Evolutionary conservation across 2,113 vertebrate genomes (phyloP).

Genomic region (Zosterops lateralis): DNA sequence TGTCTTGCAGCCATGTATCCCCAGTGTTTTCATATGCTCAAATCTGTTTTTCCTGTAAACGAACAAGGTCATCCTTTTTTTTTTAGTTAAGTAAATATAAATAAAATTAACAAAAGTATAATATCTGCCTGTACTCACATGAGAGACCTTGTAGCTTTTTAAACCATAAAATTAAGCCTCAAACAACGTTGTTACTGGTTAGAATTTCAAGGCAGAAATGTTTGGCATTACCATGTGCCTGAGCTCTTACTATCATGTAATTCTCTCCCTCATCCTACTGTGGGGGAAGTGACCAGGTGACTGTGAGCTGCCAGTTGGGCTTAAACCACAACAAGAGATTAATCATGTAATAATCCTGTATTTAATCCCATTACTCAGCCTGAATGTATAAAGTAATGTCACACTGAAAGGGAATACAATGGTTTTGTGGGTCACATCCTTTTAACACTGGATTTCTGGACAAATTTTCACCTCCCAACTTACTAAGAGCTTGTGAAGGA

Average conservation of each 20-base stretch:
- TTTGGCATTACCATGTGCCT: not conserved
- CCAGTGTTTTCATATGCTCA: not conserved
- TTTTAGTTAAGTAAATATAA: not conserved
- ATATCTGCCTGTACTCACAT: not conserved
- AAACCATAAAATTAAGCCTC: not conserved
- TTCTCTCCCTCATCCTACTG: not conserved
- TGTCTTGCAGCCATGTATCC: not conserved
- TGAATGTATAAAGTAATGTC: not conserved
- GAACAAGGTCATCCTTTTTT: not conserved
- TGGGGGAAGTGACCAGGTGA: too few relatives aligned
- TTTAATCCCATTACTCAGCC: not conserved
- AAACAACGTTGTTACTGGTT: not conserved
- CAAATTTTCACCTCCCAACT: not conserved
- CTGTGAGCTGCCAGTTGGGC: not conserved
- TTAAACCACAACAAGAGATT: not conserved
- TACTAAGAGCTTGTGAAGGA: not conserved
- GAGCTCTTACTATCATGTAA: not conserved
- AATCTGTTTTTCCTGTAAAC: not conserved
- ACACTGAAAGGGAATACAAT: not conserved
- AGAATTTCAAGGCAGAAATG: not conserved
- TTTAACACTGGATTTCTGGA: not conserved
- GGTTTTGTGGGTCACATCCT: not conserved
- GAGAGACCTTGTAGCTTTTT: not conserved
- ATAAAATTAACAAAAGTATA: not conserved
- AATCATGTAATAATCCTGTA: not conserved